Base-by-base conservation (phyloP, 53 echinoderm and acorn worm species). In the Paracentrotus lividus region DNA sequence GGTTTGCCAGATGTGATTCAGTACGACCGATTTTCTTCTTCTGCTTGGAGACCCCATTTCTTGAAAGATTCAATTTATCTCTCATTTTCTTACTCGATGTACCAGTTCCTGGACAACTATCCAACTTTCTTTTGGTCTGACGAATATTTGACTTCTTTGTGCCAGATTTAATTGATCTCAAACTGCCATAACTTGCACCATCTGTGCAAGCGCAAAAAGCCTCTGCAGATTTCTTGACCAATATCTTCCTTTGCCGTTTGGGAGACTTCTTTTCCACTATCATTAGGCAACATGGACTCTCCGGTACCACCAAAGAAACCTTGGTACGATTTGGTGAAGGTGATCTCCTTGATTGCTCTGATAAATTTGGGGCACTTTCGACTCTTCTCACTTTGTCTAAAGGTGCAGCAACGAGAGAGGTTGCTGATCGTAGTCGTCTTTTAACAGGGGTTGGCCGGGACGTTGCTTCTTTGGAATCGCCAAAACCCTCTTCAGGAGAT, bases 181-280 rank as follows among this genome's bases (percentile, higher is more conserved):
- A 36, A 72, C 18, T 40, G 18, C 38, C 27, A 31, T 21, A 72
- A 38, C 40, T 72, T 40, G 16, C 40, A 20, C 18, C 72, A 40
- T 40, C 72, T 72, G 72, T 72, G 40, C 18, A 72, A 72, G 72
- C 36, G 21, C 72, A 72, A 72, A 72, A 38, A 38, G 72, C 38
- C 40, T 72, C 40, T 5, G 72, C 40, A 1, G 36, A 72, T 29
- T 49, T 26, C 47, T 51, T 26, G 85, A 49, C 36, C 38, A 18
- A 31, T n/a, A 88, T 38, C 23, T 88, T 88, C 26, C 18, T 88
- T 9, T 56, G 38, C 32, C 34, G 54, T 56, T 14, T 24, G 57
- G 88, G 88, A 21, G 88, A 57, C 58, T 56, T 56, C 59, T 88
- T 55, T 72, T 72, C 72, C 20, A 72, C 88, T 56, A 88, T 88